Evolutionary conservation across 1,140 invertebrate species (phyloP), one percentile per base, ranked within the genome.

Genomic region (Nylanderia fulva): DNA sequence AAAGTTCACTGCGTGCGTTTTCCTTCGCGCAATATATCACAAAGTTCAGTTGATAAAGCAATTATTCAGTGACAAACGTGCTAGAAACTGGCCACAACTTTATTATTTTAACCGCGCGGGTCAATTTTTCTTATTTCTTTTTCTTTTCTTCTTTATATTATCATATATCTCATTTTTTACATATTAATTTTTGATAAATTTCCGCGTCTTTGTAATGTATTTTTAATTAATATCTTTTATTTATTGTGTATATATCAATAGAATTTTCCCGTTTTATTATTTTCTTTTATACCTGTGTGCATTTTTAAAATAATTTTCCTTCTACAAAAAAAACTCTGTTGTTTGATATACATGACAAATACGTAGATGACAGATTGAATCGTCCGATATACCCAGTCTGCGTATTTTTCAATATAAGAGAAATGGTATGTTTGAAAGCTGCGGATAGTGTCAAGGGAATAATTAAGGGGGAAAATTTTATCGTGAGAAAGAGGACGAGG

Each of bases 21-120:
- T n/a, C 15, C 58, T n/a, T 63, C 24, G n/a, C 11, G 1, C 33
- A 9, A 36, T 36, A 11, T 45, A 18, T n/a, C 18, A 15, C 39
- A 9, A 27, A 15, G 27, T 79, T 13, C 68, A 39, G 27, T 68
- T 79, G 66, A 79, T 79, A 68, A 79, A 79, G 15, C 8, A 45
- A 68, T 79, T 54, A 9, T 79, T 9, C 7, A 42, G n/a, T n/a
- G 42, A 52, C 42, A 61, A 27, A 29, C 9, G 21, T 15, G 56
- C 15, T 33, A n/a, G 54, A 60, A 24, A 60, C 21, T 27, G 21
- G 33, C 36, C 21, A 24, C n/a, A n/a, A n/a, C n/a, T n/a, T n/a
- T n/a, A 3, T 18, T 3, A 2, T 61, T 18, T n/a, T 11, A 29
- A 61, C 7, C 0, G 8, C 45, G 13, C 45, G 45, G 13, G 5